Evolutionary conservation across 2,113 vertebrate genomes (phyloP).

Genomic region (Redunca redunca): DNA sequence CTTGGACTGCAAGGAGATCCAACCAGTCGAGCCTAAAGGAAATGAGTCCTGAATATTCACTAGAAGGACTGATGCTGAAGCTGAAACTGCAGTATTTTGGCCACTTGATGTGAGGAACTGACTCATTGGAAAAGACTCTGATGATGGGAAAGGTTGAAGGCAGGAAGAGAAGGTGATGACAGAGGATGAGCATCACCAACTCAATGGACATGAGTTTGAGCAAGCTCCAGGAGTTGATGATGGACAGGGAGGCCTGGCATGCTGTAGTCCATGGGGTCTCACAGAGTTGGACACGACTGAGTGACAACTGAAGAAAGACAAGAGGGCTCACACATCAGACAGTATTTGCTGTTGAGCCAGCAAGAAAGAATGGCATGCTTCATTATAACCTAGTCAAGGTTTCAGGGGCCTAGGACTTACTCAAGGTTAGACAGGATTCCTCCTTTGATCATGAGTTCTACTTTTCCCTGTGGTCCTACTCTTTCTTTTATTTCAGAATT

Average conservation of each 20-base stretch:
- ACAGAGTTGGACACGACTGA: background rate
- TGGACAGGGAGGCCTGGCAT: background rate
- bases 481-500: background rate
- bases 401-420: background rate
- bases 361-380: background rate
- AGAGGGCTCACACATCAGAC: accelerated
- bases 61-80: background rate
- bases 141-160: background rate
- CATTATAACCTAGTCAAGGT: background rate
- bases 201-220: background rate
- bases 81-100: background rate
- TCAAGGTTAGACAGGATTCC: background rate
- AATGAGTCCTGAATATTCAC: background rate
- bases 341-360: too few species aligned
- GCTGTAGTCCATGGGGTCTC: background rate
- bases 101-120: background rate
- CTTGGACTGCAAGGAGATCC: background rate
- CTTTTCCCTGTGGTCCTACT: background rate
- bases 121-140: background rate
- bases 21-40: background rate
- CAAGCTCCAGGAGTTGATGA: background rate
- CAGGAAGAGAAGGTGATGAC: background rate
- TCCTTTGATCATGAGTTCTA: background rate
- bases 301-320: background rate
- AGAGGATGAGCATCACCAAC: background rate